These are phyloP conservation scores for Drosophila albomicans DNA, from an alignment of 1,140 invertebrate species.

Conservation along the genomic window DNA sequence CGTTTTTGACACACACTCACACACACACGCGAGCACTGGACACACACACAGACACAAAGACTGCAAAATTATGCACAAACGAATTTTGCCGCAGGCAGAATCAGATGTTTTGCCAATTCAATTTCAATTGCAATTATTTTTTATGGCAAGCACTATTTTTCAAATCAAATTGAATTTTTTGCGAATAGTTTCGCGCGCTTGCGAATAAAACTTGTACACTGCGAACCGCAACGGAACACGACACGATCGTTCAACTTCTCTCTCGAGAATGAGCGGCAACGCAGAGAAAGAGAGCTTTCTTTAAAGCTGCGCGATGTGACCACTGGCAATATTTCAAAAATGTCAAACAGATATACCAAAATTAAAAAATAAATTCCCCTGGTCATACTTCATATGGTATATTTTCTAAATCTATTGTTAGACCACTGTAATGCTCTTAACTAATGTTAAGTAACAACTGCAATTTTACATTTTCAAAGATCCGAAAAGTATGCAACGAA, in stretches of 20 bases:
- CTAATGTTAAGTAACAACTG: not conserved
- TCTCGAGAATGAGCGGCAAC: slow-evolving; percentile 31
- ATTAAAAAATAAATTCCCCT: not conserved
- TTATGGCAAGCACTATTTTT: slow-evolving; percentile 25
- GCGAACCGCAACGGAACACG: slow-evolving; percentile 6
- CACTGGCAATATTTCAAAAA: not conserved
- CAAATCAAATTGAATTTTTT: slow-evolving; percentile 32
- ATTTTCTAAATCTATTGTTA: not conserved
- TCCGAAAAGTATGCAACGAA: slow-evolving; percentile 19
- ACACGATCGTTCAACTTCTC: slow-evolving; percentile 30
- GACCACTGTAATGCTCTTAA: slow-evolving; percentile 2
- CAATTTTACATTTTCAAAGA: too few species aligned
- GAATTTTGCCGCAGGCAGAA: slow-evolving; percentile 40
- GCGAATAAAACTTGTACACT: not conserved
- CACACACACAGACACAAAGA: slow-evolving; percentile 16
- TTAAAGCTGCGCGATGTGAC: not conserved
- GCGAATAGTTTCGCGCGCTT: slow-evolving; percentile 19
- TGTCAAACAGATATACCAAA: not conserved
- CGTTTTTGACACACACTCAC: slow-evolving; percentile 10
- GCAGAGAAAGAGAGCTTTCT: too few species aligned
- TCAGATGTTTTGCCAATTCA: slow-evolving; percentile 23
- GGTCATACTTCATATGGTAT: not conserved
- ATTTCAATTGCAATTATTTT: slow-evolving; percentile 35
- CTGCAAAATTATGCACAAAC: slow-evolving; percentile 24
- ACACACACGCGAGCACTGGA: slow-evolving; percentile 28